Evolutionary conservation across 2,888 invertebrate species (phyloP), one percentile per base, ranked within the genome.

Genomic region (Prenolepis imparis): DNA sequence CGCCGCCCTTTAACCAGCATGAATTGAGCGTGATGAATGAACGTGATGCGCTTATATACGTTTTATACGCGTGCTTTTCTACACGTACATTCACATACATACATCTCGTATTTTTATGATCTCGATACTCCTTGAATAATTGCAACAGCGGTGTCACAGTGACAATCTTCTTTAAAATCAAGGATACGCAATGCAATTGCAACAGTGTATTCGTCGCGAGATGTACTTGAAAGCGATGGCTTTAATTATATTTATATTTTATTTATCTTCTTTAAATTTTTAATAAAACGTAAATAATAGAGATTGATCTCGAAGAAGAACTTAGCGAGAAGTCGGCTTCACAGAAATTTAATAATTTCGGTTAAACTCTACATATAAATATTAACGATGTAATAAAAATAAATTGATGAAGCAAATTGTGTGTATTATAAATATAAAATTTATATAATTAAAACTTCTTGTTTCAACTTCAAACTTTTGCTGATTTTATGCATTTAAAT

Each of bases 81-180:
- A 39, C 18, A 36, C 39, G 21, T 18, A 36, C 15, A 18, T 48
- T 48, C 57, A 80, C 67, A 72, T 57, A 48, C 28, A 0, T 55
- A 24, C 55, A 28, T 39, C 57, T 68, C 6, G 24, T 6, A 68
- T 32, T 73, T 81, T 73, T 52, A 39, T 41, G 24, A 66, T 66
- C 39, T 28, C n/a, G 64, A 66, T 59, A 84, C 77, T 70, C 32
- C n/a, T 83, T 57, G 72, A 70, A 55, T 82, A 70, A 55, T 82
- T 75, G 61, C 78, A 36, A 39, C 64, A n/a, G 44, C 59, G 72
- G 72, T 44, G 75, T 73, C 9, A 39, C 66, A 3, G 28, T 3
- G 36, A 84, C 86, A 87, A 82, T 80, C 84, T 86, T 84, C 74
- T 52, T 59, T 44, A 36, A 82, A 82, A 83, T 88, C 86, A 36